Base-by-base conservation (phyloP, 2,797 vertebrate genomes). In the Hydrocynus forskahlii region DNA sequence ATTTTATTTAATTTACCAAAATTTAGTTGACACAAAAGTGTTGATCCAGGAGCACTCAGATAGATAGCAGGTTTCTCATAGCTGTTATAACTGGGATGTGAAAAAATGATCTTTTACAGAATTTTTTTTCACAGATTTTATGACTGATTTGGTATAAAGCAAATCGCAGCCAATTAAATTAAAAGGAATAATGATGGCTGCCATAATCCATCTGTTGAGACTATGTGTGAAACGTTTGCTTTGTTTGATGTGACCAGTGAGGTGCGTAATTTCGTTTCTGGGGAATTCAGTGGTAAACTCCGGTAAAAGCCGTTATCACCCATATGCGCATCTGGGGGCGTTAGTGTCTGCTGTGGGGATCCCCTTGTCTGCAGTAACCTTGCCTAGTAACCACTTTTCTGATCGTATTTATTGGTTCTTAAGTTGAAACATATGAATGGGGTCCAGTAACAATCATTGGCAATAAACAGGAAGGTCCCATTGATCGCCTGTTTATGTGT, bases 251-350 rank as follows among this genome's bases (percentile, higher is more conserved):
- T 79, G 78, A 81, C 45, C 86, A 82, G 40, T 82, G 59, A 85
- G 16, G 75, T 86, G 13, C 82, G 79, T 84, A 81, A 23, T 87
- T 63, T 89, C 75, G 86, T 63, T 85, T 25, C 16, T 64, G 73
- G 87, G 88, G 72, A 84, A 81, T 86, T 86, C 75, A 75, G 25
- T 75, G 85, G 85, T 90, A 76, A 92, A 87, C 78, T 67, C 80
- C 84, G 75, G 68, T 67, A 29, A 69, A 83, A 75, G 76, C 75
- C 83, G 74, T 84, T 84, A 75, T 66, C 23, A 57, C 64, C 78
- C 55, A 72, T 59, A 21, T 38, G 70, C 67, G 71, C 70, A 76
- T 76, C 73, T 81, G 82, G 81, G 74, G 64, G 76, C 29, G 62
- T 78, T 70, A 1, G n/a, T 76, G 83, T 84, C 70, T 84, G 17